phyloP scores from a whole-genome alignment of 1,140 invertebrate genomes.

The Orius laevigatus region DNA sequence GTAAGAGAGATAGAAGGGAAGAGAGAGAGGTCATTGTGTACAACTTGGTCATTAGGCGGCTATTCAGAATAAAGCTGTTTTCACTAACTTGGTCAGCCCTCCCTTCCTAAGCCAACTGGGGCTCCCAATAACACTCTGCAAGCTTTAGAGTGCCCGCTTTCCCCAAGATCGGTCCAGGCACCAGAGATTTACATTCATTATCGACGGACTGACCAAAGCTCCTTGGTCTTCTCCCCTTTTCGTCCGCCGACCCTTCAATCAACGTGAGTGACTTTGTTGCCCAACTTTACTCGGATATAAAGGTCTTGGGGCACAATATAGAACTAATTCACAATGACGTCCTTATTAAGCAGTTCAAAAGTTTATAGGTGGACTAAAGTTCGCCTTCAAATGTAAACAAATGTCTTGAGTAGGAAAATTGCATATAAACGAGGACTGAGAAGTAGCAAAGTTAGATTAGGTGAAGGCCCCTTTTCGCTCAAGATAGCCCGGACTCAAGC shows the following conservation, averaged over 20 bases:
- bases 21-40: constrained; percentile 6
- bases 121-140: not conserved
- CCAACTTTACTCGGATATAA: too few species aligned
- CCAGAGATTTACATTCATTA: constrained; percentile 10
- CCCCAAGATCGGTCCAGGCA: not conserved
- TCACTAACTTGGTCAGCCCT: constrained; percentile 10
- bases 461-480: too few species aligned
- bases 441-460: constrained; percentile 1
- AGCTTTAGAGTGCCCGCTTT: not conserved
- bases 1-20: not conserved
- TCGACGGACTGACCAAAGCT: constrained; percentile 3
- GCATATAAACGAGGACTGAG: too few species aligned
- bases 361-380: too few species aligned
- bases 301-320: too few species aligned
- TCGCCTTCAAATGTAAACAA: too few species aligned
- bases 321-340: too few species aligned
- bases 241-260: not conserved
- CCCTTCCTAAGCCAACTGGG: not conserved
- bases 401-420: too few species aligned
- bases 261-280: constrained; percentile 7
- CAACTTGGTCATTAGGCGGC: constrained; percentile 11
- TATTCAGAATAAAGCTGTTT: constrained; percentile 12
- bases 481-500: not conserved
- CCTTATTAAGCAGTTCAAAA: too few species aligned
- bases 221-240: constrained; percentile 4